Conservation (phyloP, 2,113 vertebrate species). For the Xyrauchen texanus region DNA sequence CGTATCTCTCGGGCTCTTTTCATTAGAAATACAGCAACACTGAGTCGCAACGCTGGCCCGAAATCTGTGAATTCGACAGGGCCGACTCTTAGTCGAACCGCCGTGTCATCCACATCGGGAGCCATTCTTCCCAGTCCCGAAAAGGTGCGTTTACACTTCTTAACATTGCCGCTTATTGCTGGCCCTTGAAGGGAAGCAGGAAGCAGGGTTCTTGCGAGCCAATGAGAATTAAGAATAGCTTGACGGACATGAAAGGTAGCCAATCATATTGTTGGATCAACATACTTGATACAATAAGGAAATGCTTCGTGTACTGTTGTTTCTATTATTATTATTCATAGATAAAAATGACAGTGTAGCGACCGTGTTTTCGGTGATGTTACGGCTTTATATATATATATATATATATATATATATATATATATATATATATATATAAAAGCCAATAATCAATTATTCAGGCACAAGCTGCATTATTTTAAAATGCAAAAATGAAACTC, state of each 20-base stretch:
- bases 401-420: no score
- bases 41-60: background rate
- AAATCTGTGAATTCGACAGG: conserved; percentile 14
- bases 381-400: no score
- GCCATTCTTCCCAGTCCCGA: conserved; percentile 43
- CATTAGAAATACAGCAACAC: conserved; percentile 2
- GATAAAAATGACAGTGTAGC: no score
- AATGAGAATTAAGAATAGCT: conserved; percentile 10
- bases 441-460: no score
- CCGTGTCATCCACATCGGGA: conserved; percentile 36
- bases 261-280: conserved; percentile 5
- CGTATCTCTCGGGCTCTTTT: conserved; percentile 20
- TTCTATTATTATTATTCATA: no score
- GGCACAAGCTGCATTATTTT: no score
- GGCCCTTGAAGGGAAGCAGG: background rate
- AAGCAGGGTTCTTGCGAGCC: background rate
- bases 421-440: no score
- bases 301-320: no score
- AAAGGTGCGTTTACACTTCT: conserved; percentile 35
- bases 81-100: conserved; percentile 13
- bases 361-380: no score
- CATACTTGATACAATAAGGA: no score
- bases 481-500: no score
- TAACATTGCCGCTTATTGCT: background rate
- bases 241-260: background rate